Conservation (phyloP, 1,140 invertebrate genomes). For the Chymomyza costata region DNA sequence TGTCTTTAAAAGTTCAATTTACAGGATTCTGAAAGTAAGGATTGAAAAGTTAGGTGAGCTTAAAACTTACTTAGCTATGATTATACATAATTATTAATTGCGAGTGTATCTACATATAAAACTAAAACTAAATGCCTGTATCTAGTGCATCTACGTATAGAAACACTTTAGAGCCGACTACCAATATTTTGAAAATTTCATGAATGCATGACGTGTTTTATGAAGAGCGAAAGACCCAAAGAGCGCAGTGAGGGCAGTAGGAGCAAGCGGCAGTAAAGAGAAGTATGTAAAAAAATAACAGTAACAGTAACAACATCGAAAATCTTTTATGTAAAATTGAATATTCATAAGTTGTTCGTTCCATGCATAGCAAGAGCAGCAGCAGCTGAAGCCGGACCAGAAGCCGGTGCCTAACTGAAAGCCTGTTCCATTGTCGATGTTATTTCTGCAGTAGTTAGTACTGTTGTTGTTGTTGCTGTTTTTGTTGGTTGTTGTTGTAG, state of each 20-base stretch:
- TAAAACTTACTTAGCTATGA: too few relatives aligned
- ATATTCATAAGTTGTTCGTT: slow-evolving; percentile 64
- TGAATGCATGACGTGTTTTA: slow-evolving; percentile 47
- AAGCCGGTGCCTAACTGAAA: slow-evolving; percentile 41
- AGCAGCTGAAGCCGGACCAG: slow-evolving; percentile 2
- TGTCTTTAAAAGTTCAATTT: too few relatives aligned
- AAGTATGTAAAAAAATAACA: slow-evolving; percentile 66
- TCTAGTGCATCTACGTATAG: too few relatives aligned
- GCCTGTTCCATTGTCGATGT: slow-evolving; percentile 11
- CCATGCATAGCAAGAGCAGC: slow-evolving; percentile 32
- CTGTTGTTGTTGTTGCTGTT: slow-evolving; percentile 11
- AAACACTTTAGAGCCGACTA: too few relatives aligned
- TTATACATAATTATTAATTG: too few relatives aligned
- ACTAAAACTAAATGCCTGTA: too few relatives aligned
- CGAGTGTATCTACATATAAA: too few relatives aligned
- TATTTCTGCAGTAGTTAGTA: too few relatives aligned
- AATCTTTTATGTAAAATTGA: slow-evolving; percentile 73
- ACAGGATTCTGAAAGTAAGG: too few relatives aligned
- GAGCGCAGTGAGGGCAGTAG: slow-evolving; percentile 2
- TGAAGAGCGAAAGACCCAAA: slow-evolving; percentile 4
- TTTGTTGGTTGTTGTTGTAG: slow-evolving; percentile 12
- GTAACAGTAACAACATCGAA: slow-evolving; percentile 47
- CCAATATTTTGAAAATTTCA: slow-evolving; percentile 57
- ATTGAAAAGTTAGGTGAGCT: too few relatives aligned
- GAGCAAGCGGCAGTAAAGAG: slow-evolving; percentile 30